phyloP scores from a whole-genome alignment of 2,113 vertebrate species.

The Limanda limanda region DNA sequence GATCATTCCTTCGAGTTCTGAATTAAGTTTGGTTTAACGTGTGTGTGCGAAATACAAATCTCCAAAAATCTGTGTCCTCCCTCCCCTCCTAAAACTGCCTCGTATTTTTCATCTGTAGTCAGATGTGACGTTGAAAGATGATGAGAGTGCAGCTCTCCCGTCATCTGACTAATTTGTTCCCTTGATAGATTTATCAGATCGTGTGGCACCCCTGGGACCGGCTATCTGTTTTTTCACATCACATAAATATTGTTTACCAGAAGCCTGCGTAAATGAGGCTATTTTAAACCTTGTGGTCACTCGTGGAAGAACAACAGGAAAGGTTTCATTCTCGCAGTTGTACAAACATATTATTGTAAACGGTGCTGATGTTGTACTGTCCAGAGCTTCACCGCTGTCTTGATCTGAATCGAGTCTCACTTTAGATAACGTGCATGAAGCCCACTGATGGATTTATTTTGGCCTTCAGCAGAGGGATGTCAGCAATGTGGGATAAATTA shows the following conservation, averaged over 20 bases:
- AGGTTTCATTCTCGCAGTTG: constrained; percentile 45
- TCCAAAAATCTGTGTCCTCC: constrained; percentile 9
- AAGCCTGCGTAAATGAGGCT: constrained; percentile 65
- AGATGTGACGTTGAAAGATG: constrained; percentile 72
- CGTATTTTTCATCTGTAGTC: constrained; percentile 44
- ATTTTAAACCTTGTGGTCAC: constrained; percentile 65
- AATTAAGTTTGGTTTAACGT: not conserved
- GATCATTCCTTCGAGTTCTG: not conserved
- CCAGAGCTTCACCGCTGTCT: not conserved
- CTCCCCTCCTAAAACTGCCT: constrained; percentile 37
- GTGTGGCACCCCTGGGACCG: constrained; percentile 58
- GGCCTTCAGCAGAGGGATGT: not conserved
- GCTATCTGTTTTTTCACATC: constrained; percentile 71
- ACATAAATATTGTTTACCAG: constrained; percentile 77
- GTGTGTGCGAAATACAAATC: constrained; percentile 5
- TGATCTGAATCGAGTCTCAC: constrained; percentile 19
- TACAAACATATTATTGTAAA: constrained; percentile 37
- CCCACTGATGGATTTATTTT: constrained; percentile 24
- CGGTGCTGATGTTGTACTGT: not conserved
- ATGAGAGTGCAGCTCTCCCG: constrained; percentile 66
- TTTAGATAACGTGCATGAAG: not conserved
- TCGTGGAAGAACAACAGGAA: constrained; percentile 74
- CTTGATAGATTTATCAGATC: constrained; percentile 76
- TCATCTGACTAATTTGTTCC: constrained; percentile 73
- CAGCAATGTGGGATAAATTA: constrained; percentile 27